Percentiles rank a stretch among this genome's conserved stretches.
These are phyloP conservation scores for Capromys pilorides DNA, from an alignment of 2,797 vertebrate genomes.

Conservation along the genomic window DNA sequence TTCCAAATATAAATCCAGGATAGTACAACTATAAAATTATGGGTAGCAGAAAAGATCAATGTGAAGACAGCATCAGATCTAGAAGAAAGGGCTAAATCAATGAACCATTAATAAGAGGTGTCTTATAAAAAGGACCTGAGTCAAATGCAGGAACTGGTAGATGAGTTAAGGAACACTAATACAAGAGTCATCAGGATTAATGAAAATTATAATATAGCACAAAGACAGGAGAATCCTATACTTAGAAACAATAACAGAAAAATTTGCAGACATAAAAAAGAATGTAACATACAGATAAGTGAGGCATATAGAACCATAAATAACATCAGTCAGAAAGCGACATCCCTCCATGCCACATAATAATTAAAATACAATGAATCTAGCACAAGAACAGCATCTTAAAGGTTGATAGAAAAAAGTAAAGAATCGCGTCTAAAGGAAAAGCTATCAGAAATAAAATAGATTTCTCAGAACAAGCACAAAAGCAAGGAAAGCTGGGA, in stretches of 20 bases:
- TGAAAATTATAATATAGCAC: not conserved
- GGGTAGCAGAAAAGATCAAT: not conserved
- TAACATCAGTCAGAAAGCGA: not conserved
- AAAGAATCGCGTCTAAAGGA: not conserved
- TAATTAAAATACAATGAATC: not conserved
- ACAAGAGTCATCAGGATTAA: not conserved
- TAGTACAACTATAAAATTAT: not conserved
- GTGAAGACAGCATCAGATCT: not conserved
- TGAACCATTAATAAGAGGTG: not conserved
- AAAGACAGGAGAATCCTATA: not conserved
- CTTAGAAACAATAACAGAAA: not conserved
- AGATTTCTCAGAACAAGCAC: not conserved
- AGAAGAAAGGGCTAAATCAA: not conserved
- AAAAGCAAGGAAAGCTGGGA: not conserved
- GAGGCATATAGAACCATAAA: not conserved
- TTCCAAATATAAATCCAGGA: not conserved
- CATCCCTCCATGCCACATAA: not conserved
- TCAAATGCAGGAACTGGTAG: not conserved
- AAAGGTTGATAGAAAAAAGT: not conserved
- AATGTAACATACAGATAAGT: not conserved
- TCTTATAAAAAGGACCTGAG: not conserved
- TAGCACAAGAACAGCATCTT: not conserved
- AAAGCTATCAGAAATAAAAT: not conserved
- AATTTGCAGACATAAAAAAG: not conserved
- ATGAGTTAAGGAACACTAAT: not conserved